Evolutionary conservation across 2,797 vertebrate species (phyloP).

Genomic region (Rhyacichthys aspro): DNA sequence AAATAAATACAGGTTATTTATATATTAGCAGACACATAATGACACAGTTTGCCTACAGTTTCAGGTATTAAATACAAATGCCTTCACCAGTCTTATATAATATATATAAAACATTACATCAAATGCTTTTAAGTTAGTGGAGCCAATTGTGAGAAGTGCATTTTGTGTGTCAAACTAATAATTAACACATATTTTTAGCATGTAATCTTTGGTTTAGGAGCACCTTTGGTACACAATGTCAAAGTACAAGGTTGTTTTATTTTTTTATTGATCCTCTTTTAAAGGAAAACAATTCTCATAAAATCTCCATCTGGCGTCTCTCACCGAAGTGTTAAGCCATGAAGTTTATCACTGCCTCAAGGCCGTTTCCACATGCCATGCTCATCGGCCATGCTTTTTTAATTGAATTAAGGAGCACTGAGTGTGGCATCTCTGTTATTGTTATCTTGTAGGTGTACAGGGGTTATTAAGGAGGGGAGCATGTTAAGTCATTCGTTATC

Average conservation of each 20-base stretch:
- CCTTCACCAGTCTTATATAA: no score
- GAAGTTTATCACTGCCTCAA: conserved; percentile 61
- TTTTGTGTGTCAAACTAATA: not conserved
- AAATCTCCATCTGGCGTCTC: conserved; percentile 49
- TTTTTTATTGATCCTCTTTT: conserved; percentile 24
- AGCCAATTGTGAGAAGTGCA: no score
- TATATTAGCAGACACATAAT: no score
- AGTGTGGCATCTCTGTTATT: conserved; percentile 65
- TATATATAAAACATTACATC: no score
- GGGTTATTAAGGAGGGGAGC: conserved; percentile 68
- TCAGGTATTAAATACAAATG: no score
- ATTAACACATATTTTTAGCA: conserved; percentile 7
- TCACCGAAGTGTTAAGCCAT: conserved; percentile 35
- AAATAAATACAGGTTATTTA: no score
- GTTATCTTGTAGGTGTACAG: conserved; percentile 71
- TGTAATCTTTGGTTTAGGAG: not conserved
- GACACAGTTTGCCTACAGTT: no score
- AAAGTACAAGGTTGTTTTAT: conserved; percentile 8
- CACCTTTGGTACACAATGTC: conserved; percentile 4
- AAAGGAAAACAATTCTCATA: conserved; percentile 23
- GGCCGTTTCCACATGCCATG: conserved; percentile 50
- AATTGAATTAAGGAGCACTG: conserved; percentile 70
- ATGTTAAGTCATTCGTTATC: conserved; percentile 74
- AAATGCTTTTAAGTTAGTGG: no score
- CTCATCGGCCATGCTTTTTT: conserved; percentile 63